Conservation (phyloP, 1,140 invertebrate genomes). For the Zaprionus gabonicus region DNA sequence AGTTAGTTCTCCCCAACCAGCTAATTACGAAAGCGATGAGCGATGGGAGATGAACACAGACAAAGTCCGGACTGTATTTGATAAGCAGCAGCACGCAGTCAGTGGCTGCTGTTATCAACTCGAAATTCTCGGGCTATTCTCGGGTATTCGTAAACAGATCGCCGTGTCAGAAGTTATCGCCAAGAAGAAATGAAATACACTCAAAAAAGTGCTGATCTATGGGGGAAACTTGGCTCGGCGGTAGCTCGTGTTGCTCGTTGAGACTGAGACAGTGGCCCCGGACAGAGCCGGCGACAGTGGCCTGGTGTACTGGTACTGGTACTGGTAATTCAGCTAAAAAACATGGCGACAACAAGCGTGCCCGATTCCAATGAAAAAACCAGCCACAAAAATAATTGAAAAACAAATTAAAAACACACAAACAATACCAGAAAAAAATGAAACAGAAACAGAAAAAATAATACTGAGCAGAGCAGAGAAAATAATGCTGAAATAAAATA, state of each 20-base stretch:
- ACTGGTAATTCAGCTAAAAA: constrained; percentile 63
- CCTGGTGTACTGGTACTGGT: constrained; percentile 42
- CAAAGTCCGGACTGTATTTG: constrained; percentile 49
- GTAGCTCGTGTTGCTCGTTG: constrained; percentile 27
- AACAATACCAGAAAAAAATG: constrained; percentile 24
- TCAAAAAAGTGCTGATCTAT: constrained; percentile 38
- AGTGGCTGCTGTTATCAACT: constrained; percentile 44
- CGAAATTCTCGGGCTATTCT: neutral
- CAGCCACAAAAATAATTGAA: constrained; percentile 79
- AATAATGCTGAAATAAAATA: constrained; percentile 78
- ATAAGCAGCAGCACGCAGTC: constrained; percentile 43
- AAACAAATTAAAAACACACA: constrained; percentile 72
- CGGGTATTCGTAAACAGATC: constrained; percentile 11
- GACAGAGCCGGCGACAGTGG: constrained; percentile 29
- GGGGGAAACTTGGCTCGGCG: constrained; percentile 26
- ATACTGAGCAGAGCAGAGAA: constrained; percentile 29
- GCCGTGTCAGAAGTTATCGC: constrained; percentile 70
- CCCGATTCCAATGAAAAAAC: constrained; percentile 69
- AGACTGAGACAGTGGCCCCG: neutral
- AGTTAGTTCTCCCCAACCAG: neutral
- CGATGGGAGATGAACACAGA: neutral
- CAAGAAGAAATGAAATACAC: constrained; percentile 26
- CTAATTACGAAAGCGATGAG: neutral
- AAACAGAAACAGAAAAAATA: constrained; percentile 52
- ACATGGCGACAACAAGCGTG: constrained; percentile 79